Base-by-base conservation (phyloP, 2,797 vertebrate species). In the Moxostoma hubbsi region DNA sequence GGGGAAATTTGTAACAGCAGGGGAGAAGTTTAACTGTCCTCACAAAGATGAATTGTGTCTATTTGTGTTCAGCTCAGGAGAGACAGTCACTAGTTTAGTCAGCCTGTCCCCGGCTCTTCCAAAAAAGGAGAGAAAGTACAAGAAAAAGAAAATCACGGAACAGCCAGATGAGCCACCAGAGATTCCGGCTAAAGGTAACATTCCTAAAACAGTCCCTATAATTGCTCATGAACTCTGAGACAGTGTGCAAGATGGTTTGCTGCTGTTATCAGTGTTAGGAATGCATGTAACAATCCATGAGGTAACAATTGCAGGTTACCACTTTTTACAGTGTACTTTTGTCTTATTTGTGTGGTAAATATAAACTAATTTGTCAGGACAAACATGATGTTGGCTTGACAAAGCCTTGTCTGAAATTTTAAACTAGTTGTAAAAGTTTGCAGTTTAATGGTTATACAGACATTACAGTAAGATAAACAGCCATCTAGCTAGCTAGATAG, bases 141-240 rank as follows among this genome's bases (percentile, higher is more conserved):
- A 93, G 66, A 90, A 91, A 86, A 97, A 95, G 86, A 95, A 91
- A 82, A 91, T 88, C 85, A 92, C 90, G 85, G 91, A 93, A 55
- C 91, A 92, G 59, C 71, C 81, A 54, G 96, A 97, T 6, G 62
- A 90, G 6, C 96, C 97, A 15, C 97, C 97, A n/a, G 96, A 94
- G 67, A 93, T 98, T 82, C 97, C 97, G 6, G 96, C 94, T 50
- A 98, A 98, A 97, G 96, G 96, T 97, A 5, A 10, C n/a, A 18
- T 49, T 24, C 9, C 11, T 7, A 73, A 61, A 55, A 13, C 18
- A 0, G 57, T 46, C 54, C 58, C 43, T 9, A 9, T 13, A 6
- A 45, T 43, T 4, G 24, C 36, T 4, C 3, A 6, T 0, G 13
- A 58, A 18, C 15, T 58, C 9, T 10, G 0, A 45, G 16, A 4